Evolutionary conservation across 1,140 invertebrate genomes (phyloP), one percentile per base, ranked within the genome.

Genomic region (Pogonomyrmex californicus): DNA sequence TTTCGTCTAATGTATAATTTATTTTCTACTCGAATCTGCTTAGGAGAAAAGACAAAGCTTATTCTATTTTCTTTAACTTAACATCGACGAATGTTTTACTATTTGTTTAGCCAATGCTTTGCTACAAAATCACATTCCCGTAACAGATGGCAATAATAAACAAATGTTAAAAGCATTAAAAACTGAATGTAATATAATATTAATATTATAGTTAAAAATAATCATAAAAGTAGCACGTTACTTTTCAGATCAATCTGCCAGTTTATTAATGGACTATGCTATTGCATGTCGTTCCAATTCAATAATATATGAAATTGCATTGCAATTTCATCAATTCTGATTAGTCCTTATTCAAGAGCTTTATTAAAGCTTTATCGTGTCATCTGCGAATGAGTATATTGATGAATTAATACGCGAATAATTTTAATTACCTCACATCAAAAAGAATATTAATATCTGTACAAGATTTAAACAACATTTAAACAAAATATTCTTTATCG

Each of bases 1-100:
- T 44, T 17, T 30, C 17, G 49, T 33, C 66, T 86, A 54, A 86
- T 86, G 88, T 88, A 76, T 89, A 56, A 89, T 89, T 88, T 89
- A 88, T 88, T 85, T 56, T n/a, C 58, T 14, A 5, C 33, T 60
- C 4, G 12, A 83, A 83, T 73, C 41, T 83, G 68, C 54, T 83
- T 81, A 71, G 23, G 23, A 17, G 5, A 71, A 81, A 58, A 17
- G 10, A 9, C 36, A 1, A 17, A 58, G 44, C 44, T 79, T 44
- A 36, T n/a, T 47, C 17, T 44, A 56, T n/a, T 30, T 81, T 10
- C 41, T 60, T 33, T 60, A 17, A 10, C 0, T 14, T 23, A 36
- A 70, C 23, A 71, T 56, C 51, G 3, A 12, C 2, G 17, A 41
- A 36, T 30, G 30, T 36, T 14, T 60, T 9, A 14, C 17, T 23